Conservation (phyloP, 2,797 vertebrate species). For the Mionectes olivaceus region DNA sequence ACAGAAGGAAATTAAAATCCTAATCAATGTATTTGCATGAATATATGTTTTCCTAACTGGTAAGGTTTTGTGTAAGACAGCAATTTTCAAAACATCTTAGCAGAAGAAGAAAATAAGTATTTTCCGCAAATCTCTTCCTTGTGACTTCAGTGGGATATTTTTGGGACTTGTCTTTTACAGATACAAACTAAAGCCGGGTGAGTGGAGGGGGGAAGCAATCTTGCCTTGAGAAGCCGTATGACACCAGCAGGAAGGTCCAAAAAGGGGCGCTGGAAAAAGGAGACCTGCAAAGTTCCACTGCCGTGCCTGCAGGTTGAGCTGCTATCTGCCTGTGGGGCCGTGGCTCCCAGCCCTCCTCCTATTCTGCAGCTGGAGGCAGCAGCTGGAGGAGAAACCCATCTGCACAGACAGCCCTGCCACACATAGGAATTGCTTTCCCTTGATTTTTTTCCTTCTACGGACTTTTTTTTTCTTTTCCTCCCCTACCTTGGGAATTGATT, state of each 20-base stretch:
- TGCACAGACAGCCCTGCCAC: neutral
- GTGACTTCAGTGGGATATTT: neutral
- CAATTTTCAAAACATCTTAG: neutral
- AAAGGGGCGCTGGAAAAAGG: neutral
- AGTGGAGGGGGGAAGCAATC: too few relatives aligned
- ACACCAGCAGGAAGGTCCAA: neutral
- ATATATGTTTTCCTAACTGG: neutral
- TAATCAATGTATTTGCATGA: neutral
- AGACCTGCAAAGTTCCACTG: neutral
- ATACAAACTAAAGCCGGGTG: neutral
- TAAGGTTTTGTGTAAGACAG: neutral
- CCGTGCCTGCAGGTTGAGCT: accelerated
- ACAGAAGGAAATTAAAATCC: neutral
- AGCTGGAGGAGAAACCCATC: neutral
- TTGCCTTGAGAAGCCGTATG: neutral
- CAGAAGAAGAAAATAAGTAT: neutral
- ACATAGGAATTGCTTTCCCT: neutral
- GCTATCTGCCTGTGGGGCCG: accelerated
- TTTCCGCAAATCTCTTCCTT: neutral
- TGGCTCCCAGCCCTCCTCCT: neutral
- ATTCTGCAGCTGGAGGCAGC: neutral
- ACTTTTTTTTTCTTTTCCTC: too few relatives aligned
- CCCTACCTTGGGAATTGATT: neutral
- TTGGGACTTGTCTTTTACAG: neutral
- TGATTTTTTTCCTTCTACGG: neutral